phyloP scores from a whole-genome alignment of 53 echinoderm and acorn worm species.

The Antedon mediterranea region DNA sequence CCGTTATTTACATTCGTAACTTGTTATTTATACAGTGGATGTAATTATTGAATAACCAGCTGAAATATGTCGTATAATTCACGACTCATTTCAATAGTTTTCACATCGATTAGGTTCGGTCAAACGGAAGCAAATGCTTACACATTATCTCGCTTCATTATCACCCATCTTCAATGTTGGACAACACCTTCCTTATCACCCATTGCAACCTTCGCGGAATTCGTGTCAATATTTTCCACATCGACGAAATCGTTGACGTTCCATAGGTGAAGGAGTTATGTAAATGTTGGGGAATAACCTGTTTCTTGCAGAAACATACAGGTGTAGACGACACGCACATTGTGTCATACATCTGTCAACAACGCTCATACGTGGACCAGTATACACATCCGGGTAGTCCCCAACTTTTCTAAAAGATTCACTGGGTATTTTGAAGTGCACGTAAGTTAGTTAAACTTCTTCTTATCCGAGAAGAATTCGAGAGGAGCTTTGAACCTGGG shows the following conservation, averaged over 20 bases:
- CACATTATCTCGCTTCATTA: background rate
- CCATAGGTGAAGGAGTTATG: background rate
- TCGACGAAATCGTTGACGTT: background rate
- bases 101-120: background rate
- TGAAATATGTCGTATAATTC: background rate
- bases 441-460: no score
- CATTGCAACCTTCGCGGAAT: no score
- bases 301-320: no score
- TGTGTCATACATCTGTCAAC: no score
- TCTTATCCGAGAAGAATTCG: no score
- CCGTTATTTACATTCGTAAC: background rate
- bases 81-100: background rate
- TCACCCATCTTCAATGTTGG: background rate
- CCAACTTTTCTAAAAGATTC: no score
- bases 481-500: no score
- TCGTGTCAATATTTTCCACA: background rate
- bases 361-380: no score
- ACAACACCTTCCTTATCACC: background rate
- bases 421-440: no score
- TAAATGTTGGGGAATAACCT: no score
- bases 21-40: background rate
- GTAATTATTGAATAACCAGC: background rate
- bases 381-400: no score
- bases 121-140: background rate
- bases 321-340: no score